Base-by-base conservation (phyloP, 92 coral and sea anemone genomes). In the Actinostola sp. region DNA sequence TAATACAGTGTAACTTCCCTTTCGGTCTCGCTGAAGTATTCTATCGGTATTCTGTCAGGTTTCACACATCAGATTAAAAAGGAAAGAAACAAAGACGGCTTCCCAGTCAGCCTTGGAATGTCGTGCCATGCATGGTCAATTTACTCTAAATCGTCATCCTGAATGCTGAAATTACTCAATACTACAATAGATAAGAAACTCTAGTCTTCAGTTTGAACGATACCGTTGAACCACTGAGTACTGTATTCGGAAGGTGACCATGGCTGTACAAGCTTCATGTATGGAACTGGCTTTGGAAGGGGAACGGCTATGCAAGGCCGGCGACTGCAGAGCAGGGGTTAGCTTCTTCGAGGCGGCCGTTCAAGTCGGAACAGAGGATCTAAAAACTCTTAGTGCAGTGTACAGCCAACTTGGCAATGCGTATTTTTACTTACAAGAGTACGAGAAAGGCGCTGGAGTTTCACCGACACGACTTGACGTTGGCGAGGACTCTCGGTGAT, bases 191-290 rank as follows among this genome's bases (percentile, higher is more conserved):
- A 10, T 57, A 60, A 38, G 19, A 5, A 61, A 16, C 31, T 36
- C 21, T 61, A 21, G 67, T 61, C 36, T 57, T 57, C 20, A 57
- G 39, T 39, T 57, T 54, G n/a, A 58, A 61, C 16, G 38, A 23
- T 61, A 9, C 23, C n/a, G 29, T 61, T 59, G 27, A 62, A 63
- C 12, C n/a, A 15, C n/a, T n/a, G n/a, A n/a, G n/a, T n/a, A n/a
- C n/a, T n/a, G n/a, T n/a, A n/a, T n/a, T n/a, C n/a, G n/a, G n/a
- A n/a, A n/a, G n/a, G n/a, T n/a, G n/a, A n/a, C n/a, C n/a, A 94
- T 94, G 98, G 98, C 98, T 19, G 95, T 87, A 10, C 98, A 94
- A 88, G 98, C 98, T 76, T 94, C 98, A 36, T 94, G 98, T 36
- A 85, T 94, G 89, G 98, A 94, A 34, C 79, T 94, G 16, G 98